A percentile compares a stretch with the other conserved stretches of the same genome.
Evolutionary conservation across 2,888 invertebrate genomes (phyloP).

Genomic region (Molorchus minor): DNA sequence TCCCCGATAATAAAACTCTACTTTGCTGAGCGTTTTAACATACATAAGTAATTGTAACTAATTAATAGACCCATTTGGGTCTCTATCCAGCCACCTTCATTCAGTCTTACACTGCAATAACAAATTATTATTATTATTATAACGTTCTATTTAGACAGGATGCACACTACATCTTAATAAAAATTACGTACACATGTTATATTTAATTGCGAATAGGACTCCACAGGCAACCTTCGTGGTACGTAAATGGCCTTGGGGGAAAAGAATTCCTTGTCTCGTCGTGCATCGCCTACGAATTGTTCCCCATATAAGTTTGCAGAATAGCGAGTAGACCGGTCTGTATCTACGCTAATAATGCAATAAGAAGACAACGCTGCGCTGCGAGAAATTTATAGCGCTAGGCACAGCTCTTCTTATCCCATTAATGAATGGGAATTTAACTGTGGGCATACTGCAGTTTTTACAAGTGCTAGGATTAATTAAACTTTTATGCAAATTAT

Average conservation of each 20-base stretch:
- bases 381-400: constrained; percentile 16
- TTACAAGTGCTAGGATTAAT: constrained; percentile 6
- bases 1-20: too few species aligned
- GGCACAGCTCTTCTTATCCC: constrained; percentile 5
- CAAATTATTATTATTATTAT: too few species aligned
- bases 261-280: constrained; percentile 31
- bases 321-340: constrained; percentile 18
- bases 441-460: constrained; percentile 9
- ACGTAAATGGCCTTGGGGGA: constrained; percentile 35
- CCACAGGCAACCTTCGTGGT: constrained; percentile 35
- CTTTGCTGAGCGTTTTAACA: too few species aligned
- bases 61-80: too few species aligned
- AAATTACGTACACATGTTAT: constrained; percentile 9
- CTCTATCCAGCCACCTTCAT: too few species aligned
- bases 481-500: constrained; percentile 4
- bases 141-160: too few species aligned
- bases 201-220: constrained; percentile 10
- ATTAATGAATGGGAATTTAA: constrained; percentile 19
- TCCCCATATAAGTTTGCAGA: constrained; percentile 22
- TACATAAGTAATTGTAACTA: too few species aligned
- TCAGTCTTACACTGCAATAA: too few species aligned
- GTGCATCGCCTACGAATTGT: constrained; percentile 37
- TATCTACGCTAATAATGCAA: constrained; percentile 19
- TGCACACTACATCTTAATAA: too few species aligned
- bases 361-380: constrained; percentile 16